phyloP scores from a whole-genome alignment of 2,113 vertebrate species.

The Bubo bubo region DNA sequence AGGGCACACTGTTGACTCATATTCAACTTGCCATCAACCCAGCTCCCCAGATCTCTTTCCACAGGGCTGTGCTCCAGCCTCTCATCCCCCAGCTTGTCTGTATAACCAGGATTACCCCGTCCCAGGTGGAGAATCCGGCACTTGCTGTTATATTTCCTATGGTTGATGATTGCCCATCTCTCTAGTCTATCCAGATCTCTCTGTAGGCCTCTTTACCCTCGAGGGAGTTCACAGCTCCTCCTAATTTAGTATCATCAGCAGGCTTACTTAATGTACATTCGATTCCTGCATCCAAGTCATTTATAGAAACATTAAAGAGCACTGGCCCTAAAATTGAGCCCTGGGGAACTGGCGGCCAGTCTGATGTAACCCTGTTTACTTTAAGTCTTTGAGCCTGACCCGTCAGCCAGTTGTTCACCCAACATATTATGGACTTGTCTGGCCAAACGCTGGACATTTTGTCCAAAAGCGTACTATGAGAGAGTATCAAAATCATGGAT shows the following conservation, averaged over 20 bases:
- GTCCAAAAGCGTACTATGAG: neutral
- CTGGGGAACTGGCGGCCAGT: neutral
- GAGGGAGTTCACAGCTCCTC: neutral
- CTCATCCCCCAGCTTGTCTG: rapidly evolving
- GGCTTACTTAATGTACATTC: neutral
- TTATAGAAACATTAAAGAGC: neutral
- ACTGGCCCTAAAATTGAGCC: neutral
- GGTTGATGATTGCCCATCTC: neutral
- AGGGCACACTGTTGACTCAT: neutral
- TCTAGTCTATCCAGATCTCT: neutral
- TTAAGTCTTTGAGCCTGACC: neutral
- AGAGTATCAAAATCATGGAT: neutral
- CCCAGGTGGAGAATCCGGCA: neutral
- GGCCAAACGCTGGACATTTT: neutral
- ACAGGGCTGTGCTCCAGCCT: neutral
- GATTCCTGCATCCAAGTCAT: neutral
- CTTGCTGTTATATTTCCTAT: neutral
- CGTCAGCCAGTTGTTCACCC: neutral
- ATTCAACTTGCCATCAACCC: neutral
- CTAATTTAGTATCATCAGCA: neutral
- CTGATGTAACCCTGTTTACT: neutral
- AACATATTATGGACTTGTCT: neutral
- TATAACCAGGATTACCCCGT: neutral
- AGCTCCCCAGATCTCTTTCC: neutral
- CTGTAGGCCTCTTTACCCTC: neutral